Evolutionary conservation across 2,888 invertebrate species (phyloP), one percentile per base, ranked within the genome.

Genomic region (Synergus umbraculus): DNA sequence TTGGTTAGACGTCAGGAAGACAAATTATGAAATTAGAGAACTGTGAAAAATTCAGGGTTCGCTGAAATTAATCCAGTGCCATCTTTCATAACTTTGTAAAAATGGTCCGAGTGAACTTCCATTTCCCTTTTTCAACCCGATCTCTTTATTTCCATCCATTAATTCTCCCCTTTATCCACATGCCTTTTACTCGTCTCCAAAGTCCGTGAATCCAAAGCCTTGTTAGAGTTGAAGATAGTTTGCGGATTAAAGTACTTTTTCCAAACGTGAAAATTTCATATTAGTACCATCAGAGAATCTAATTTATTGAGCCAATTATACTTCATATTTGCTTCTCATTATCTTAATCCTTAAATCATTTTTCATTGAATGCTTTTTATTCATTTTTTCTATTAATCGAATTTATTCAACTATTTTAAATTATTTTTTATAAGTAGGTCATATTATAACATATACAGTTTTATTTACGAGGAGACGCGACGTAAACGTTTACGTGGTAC

Each of bases 21-120:
- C 58, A 73, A 73, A 73, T 73, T n/a, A 54, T 54, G 54, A 73
- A 58, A 73, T 54, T 41, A 58, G 29, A 54, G 73, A 54, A 73
- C 54, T 58, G 37, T n/a, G 73, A 73, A 49, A 73, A 73, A 73
- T 73, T 73, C 73, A 54, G 54, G 73, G 54, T 73, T 73, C 54
- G n/a, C n/a, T 41, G 10, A 73, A 73, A 73, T 54, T 73, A 73
- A 73, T 73, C 37, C 18, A 37, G 73, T 54, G 54, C 73, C 54
- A 73, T 73, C 73, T 73, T 73, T 73, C 73, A 73, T 73, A 73
- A 73, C 73, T 73, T 58, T 9, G 10, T n/a, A 73, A 2, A 5
- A 22, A 54, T 18, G 37, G 43, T 69, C 13, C 13, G 8, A 49
- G 15, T 49, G 49, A 54, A 41, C 37, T 37, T 73, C 41, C 4